Base-by-base conservation (phyloP, 2,888 invertebrate species). In the Barypeithes pellucidus region DNA sequence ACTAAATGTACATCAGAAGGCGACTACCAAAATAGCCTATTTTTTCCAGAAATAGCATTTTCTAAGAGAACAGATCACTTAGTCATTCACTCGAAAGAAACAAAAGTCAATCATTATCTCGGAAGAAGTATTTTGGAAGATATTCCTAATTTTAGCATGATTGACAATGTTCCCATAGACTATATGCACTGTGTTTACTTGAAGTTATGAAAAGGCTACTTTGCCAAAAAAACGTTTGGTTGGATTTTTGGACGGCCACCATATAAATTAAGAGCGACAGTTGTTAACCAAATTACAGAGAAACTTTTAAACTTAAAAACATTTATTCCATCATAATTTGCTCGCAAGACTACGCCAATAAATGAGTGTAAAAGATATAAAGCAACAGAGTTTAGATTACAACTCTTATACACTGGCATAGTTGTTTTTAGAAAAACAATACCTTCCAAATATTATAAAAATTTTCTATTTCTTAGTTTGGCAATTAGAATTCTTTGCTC, bases 301-400 rank as follows among this genome's bases (percentile, higher is more conserved):
- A 20, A 45, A 4, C 18, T 73, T 12, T 14, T 22, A 33, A 47
- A 61, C 60, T 5, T 67, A 29, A 72, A 73, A 67, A 72, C 62
- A 22, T 72, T 50, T 61, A 69, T 75, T 20, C 69, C 75, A 18
- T 69, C 39, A 61, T 72, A 72, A 67, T 73, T 75, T 68, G 33
- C 61, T 20, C 52, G 75, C 3, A 75, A 75, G 41, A 29, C 75
- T 11, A 36, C 72, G 20, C 22, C 69, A 14, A 29, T 72, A 22
- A 16, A 50, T 45, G 75, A 75, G 0, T 75, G 72, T 60, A 75
- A 75, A 54, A 52, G 72, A 36, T 75, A 69, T 29, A 68, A 75
- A 60, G 75, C 75, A 9, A 68, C 72, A 52, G 75, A 75, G 61
- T 75, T 75, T 66, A 63, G 75, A 65, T 43, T 75, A n/a, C 63